A percentile compares a stretch with the other conserved stretches of the same genome.
These are phyloP conservation scores for Hoplostethus mediterraneus DNA, from an alignment of 2,797 vertebrate genomes.

Conservation along the genomic window DNA sequence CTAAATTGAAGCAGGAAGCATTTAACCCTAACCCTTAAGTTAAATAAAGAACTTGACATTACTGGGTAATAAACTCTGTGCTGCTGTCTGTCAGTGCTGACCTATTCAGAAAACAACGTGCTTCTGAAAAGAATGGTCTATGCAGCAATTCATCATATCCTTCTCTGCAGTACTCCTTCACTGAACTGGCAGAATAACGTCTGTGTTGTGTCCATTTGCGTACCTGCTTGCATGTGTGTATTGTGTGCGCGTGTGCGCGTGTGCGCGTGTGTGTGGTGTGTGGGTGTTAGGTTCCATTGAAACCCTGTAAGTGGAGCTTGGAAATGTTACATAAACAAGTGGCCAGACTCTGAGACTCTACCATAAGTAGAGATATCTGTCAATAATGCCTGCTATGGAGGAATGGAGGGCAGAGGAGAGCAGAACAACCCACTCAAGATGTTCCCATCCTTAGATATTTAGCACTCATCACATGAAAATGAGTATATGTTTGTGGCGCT, in stretches of 20 bases:
- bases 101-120: too few species aligned
- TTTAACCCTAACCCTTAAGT: too few species aligned
- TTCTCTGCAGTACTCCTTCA: too few species aligned
- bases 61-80: too few species aligned
- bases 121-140: too few species aligned
- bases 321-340: constrained; percentile 14
- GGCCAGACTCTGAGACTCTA: constrained; percentile 36
- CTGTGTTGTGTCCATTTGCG: background rate
- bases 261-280: background rate
- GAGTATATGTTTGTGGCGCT: background rate
- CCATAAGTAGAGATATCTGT: constrained; percentile 24
- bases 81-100: too few species aligned
- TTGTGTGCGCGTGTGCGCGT: background rate
- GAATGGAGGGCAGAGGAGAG: background rate
- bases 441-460: background rate
- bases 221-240: background rate
- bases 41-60: too few species aligned
- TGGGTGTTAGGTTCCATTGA: constrained; percentile 1
- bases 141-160: too few species aligned
- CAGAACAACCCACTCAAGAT: constrained; percentile 9
- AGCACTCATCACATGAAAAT: background rate
- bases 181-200: too few species aligned
- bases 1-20: too few species aligned
- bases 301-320: background rate
- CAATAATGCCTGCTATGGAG: constrained; percentile 44